A percentile compares a stretch with the other conserved stretches of the same genome.
Conservation (phyloP, 2,113 vertebrate species). For the Pyxicephalus adspersus region DNA sequence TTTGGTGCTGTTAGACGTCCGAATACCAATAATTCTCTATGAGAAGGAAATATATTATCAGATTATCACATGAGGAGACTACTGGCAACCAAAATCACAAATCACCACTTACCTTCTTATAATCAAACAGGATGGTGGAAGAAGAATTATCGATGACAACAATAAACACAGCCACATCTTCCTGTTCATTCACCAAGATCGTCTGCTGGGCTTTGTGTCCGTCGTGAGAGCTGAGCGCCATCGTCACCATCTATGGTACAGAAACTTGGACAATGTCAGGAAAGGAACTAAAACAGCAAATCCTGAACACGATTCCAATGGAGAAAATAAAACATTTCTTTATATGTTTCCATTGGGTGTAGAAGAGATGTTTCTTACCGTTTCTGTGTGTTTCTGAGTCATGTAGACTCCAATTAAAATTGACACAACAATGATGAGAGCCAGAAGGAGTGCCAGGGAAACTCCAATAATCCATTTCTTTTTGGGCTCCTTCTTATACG, state of each 20-base stretch:
- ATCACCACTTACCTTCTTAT: neutral
- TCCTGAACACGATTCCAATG: neutral
- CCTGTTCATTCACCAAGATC: neutral
- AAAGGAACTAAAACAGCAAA: neutral
- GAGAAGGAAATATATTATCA: neutral
- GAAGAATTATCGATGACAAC: neutral
- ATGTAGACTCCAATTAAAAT: neutral
- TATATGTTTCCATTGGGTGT: neutral
- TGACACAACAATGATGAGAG: neutral
- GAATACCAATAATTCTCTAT: neutral
- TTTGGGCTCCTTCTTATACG: neutral
- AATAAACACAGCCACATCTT: neutral
- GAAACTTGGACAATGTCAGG: neutral
- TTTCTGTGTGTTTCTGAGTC: neutral
- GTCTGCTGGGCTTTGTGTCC: neutral
- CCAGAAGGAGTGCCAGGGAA: neutral
- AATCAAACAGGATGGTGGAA: neutral
- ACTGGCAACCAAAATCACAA: neutral
- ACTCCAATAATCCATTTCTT: neutral
- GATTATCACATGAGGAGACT: neutral
- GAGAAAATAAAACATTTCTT: neutral
- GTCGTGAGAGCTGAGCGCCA: neutral
- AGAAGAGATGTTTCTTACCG: neutral
- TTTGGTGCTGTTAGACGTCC: neutral
- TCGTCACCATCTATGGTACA: neutral